A percentile compares a stretch with the other conserved stretches of the same genome.
phyloP scores from a whole-genome alignment of 2,797 vertebrate species.

The Selene dorsalis region DNA sequence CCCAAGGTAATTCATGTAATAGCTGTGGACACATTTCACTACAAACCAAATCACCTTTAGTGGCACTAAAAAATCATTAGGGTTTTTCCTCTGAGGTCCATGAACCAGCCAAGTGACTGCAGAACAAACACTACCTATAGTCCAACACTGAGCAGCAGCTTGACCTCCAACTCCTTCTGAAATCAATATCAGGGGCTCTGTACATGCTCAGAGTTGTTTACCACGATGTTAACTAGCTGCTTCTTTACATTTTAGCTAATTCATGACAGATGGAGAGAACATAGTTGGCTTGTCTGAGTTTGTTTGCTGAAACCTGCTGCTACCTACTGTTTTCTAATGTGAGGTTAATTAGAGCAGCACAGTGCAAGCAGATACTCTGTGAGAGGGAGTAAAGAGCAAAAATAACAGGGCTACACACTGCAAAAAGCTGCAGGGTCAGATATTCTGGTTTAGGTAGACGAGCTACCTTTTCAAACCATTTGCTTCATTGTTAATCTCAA shows the following conservation, averaged over 20 bases:
- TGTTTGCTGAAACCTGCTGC: conserved; percentile 15
- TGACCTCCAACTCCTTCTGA: not conserved
- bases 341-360: conserved; percentile 50
- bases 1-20: not conserved
- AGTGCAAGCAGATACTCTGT: conserved; percentile 8
- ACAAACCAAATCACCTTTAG: not conserved
- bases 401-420: conserved; percentile 44
- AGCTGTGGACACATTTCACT: not conserved
- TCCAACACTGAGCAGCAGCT: not conserved
- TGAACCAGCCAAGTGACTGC: not conserved
- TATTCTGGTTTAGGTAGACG: not conserved
- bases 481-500: conserved; percentile 10
- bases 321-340: conserved; percentile 21
- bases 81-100: not conserved
- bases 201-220: conserved; percentile 6
- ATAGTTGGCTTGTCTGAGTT: conserved; percentile 11
- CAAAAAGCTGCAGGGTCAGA: conserved; percentile 23
- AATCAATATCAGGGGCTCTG: conserved; percentile 5
- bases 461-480: conserved; percentile 25
- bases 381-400: conserved; percentile 21
- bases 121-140: not conserved
- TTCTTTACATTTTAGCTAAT: conserved; percentile 13
- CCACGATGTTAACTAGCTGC: conserved; percentile 8
- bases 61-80: not conserved
- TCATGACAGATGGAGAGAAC: not conserved